These are phyloP conservation scores for Labia minor DNA, from an alignment of 2,888 invertebrate genomes.

Conservation along the genomic window DNA sequence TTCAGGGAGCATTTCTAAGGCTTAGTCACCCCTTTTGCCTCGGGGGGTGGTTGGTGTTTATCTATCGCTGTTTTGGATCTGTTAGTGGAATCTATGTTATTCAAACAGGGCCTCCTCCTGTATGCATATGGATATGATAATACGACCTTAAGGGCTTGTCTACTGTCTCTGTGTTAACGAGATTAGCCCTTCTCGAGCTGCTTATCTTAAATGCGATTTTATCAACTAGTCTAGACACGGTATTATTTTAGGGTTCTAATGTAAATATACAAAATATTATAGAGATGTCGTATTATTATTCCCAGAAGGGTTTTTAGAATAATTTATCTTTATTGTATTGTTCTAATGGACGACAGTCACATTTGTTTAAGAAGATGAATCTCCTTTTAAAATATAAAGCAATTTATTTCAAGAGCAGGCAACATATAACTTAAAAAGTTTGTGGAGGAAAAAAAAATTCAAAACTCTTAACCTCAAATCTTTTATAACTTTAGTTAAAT, in stretches of 20 bases:
- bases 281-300: slow-evolving; percentile 7
- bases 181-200: neutral
- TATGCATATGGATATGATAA: slow-evolving; percentile 13
- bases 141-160: slow-evolving; percentile 8
- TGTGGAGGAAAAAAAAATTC: too few relatives aligned
- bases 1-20: neutral
- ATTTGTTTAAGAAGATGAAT: too few relatives aligned
- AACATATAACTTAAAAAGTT: too few relatives aligned
- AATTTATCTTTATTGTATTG: neutral
- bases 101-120: neutral
- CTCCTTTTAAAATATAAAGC: too few relatives aligned
- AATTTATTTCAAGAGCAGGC: too few relatives aligned
- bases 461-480: too few relatives aligned
- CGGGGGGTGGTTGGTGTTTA: neutral
- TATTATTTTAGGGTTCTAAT: slow-evolving; percentile 13
- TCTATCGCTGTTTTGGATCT: slow-evolving; percentile 1
- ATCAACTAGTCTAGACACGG: slow-evolving; percentile 13
- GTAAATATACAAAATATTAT: slow-evolving; percentile 13
- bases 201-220: slow-evolving; percentile 13
- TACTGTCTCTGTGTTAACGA: neutral
- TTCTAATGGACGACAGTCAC: slow-evolving; percentile 3
- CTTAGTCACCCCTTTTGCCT: neutral
- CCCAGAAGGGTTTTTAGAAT: neutral
- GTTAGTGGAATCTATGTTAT: neutral
- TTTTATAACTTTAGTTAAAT: too few relatives aligned